Evolutionary conservation across 1,140 invertebrate genomes (phyloP), one percentile per base, ranked within the genome.

Genomic region (Sarcophaga peregrina): DNA sequence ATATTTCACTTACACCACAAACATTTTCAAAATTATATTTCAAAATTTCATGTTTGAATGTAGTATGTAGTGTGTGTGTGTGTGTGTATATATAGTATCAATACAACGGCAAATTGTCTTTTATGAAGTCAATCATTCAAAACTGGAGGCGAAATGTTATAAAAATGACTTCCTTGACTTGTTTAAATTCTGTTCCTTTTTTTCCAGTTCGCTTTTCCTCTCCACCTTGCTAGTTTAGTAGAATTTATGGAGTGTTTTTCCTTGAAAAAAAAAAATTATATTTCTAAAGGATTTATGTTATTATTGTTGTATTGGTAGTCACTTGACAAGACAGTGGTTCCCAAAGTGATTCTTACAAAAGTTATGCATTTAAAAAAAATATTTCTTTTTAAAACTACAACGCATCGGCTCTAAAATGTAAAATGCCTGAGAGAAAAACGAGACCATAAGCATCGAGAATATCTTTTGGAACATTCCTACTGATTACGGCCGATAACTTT

Each of bases 41-140:
- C 62, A 20, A 68, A 68, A n/a, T 20, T 20, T 20, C 0, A 20
- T 68, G 11, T 58, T 58, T 58, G 25, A 37, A 37, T 4, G 25
- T 37, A 37, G 25, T 37, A 37, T 37, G 4, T 37, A 37, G 25
- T 37, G 4, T 37, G 25, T 37, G 4, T 37, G 4, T 37, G 25
- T 37, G 25, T 37, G 25, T 37, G 25, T 37, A n/a, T n/a, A n/a
- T n/a, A n/a, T n/a, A 4, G n/a, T 68, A 68, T 68, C 62, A 68
- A 68, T 68, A 68, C 62, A 20, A 20, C n/a, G 17, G 62, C 62
- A 68, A n/a, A 68, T 58, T 58, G 54, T 58, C 54, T 58, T 58
- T 58, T 68, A 20, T 68, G 62, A 68, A 68, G 62, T 68, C 62
- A 68, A 68, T 68, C 62, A 68, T 68, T 68, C 62, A 68, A 20